Conservation (phyloP, 2,888 invertebrate species). For the Caenorhabditis imperialis region DNA sequence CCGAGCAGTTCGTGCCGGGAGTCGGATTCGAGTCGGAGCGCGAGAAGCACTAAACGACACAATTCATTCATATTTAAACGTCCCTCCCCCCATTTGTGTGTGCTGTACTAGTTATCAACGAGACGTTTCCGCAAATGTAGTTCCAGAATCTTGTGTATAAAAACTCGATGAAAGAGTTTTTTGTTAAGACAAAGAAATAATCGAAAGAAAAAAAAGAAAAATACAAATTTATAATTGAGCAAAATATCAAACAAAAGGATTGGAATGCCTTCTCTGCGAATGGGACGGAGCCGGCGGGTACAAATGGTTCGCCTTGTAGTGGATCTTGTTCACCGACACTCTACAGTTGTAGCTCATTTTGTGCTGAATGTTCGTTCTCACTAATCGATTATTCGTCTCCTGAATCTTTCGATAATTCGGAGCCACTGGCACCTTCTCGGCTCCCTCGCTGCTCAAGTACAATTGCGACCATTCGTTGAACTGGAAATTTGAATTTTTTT, state of each 20-base stretch:
- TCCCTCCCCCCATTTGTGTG: constrained; percentile 35
- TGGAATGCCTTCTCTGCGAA: constrained; percentile 25
- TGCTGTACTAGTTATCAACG: constrained; percentile 22
- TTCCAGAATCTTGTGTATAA: constrained; percentile 33
- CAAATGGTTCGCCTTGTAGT: constrained; percentile 47
- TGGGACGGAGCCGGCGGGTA: constrained; percentile 12
- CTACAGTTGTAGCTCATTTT: constrained; percentile 77
- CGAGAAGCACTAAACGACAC: constrained; percentile 49
- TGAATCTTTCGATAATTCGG: constrained; percentile 95
- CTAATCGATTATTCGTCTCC: constrained; percentile 91
- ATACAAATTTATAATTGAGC: neutral
- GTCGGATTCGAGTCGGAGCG: constrained; percentile 74
- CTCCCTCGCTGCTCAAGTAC: constrained; percentile 52
- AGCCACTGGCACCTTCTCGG: constrained; percentile 82
- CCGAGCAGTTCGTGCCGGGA: constrained; percentile 74
- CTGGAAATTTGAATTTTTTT: constrained; percentile 40
- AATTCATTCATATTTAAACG: constrained; percentile 16
- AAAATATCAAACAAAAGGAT: constrained; percentile 30
- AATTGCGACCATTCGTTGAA: constrained; percentile 65
- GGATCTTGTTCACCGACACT: constrained; percentile 40
- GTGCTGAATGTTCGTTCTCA: constrained; percentile 96
- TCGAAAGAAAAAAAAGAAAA: constrained; percentile 5
- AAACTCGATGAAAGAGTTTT: constrained; percentile 15
- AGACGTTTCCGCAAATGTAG: constrained; percentile 33
- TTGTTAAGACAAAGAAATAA: no score